These are phyloP conservation scores for Botrylloides violaceus DNA, from an alignment of 23 tunicate species.

Conservation along the genomic window DNA sequence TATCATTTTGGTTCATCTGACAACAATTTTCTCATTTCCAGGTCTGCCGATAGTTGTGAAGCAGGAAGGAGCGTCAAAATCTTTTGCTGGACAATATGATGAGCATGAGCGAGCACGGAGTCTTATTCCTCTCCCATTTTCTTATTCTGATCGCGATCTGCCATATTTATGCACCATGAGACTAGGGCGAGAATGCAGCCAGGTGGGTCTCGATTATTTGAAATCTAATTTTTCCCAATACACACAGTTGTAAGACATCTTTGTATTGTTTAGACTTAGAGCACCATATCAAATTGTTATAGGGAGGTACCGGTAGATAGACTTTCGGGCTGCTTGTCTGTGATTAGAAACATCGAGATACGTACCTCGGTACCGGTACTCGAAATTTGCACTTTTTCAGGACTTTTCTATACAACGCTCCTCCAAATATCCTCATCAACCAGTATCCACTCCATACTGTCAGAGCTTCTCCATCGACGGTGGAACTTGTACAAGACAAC, in stretches of 20 bases:
- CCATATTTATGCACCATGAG: conserved; percentile 89
- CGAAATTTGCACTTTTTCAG: conserved; percentile 4
- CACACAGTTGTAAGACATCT: too few relatives aligned
- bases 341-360: too few relatives aligned
- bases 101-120: conserved; percentile 88
- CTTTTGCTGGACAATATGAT: conserved; percentile 90
- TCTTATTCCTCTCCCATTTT: conserved; percentile 77
- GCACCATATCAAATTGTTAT: too few relatives aligned
- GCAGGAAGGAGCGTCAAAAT: conserved; percentile 42
- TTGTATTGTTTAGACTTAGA: too few relatives aligned
- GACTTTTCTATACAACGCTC: not conserved
- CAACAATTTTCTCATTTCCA: too few relatives aligned
- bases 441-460: conserved; percentile 27
- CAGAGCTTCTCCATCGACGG: conserved; percentile 91
- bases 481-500: conserved; percentile 83
- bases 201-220: conserved; percentile 4
- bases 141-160: conserved; percentile 62
- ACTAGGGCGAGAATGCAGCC: conserved; percentile 34
- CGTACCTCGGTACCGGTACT: too few relatives aligned
- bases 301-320: too few relatives aligned
- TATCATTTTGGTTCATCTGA: too few relatives aligned
- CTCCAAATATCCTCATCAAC: conserved; percentile 12
- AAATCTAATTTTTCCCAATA: too few relatives aligned
- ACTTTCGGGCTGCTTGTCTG: too few relatives aligned
- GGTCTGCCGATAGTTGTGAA: conserved; percentile 85